Evolutionary conservation across 2,888 invertebrate species (phyloP), one percentile per base, ranked within the genome.

Genomic region (Deilephila elpenor): DNA sequence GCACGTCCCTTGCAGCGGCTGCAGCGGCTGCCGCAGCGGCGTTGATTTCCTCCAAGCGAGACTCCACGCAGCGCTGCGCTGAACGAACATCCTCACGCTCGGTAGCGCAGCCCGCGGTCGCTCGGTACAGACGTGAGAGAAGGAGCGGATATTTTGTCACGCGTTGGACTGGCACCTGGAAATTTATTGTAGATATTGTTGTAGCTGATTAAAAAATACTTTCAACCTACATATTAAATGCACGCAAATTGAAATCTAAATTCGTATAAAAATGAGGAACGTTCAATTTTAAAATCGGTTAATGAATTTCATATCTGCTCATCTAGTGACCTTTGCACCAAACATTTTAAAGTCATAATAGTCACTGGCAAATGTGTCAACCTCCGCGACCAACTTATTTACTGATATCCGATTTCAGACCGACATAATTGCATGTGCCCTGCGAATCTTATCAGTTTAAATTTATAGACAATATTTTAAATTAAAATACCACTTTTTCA

Each of bases 61-160:
- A 95, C 91, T 99, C 99, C 75, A 99, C 98, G 91, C 98, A 98
- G 82, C 98, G 97, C 89, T 98, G 98, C 4, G 99, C 98, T 83
- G 97, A 97, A 82, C 97, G 96, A 62, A 99, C 96, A 83, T 97
- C 96, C 80, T 98, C 98, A 76, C 98, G 96, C 76, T 97, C 97
- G 75, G 98, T 97, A 80, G 98, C 96, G 83, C 98, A 97, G 56
- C 95, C 91, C 2, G 98, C 98, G 19, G 99, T 99, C 62, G 98
- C 98, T 93, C 99, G 98, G 87, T 97, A 96, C 80, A 99, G 95
- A 75, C 99, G 96, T 67, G 98, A 98, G 85, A 99, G 95, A 79
- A 99, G 95, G 83, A 99, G 95, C 64, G 99, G 99, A 95, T 99
- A 99, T 95, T 99, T 99, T 83, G 99, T 99, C 83, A 99, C 98